Evolutionary conservation across 35 echinoderm and acorn worm genomes (phyloP).

Genomic region (Ophioderma brevispina): DNA sequence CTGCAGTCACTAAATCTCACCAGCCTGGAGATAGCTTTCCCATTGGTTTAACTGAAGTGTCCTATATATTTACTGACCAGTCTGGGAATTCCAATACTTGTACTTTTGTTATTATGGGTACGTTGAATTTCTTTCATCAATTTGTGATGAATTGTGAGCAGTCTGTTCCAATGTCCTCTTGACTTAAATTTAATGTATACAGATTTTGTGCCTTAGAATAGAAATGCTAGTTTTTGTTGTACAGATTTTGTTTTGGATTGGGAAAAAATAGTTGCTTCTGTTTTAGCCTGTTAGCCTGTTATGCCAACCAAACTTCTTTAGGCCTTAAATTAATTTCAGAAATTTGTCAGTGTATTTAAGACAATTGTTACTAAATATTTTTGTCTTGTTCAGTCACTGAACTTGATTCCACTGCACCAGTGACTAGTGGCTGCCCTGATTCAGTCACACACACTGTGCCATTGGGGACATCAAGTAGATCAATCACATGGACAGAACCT

Average conservation of each 20-base stretch:
- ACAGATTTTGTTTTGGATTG: too few species aligned
- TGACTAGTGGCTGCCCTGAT: neutral
- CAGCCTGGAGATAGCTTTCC: constrained; percentile 18
- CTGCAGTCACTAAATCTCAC: neutral
- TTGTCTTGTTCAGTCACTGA: neutral
- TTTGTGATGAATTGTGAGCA: too few species aligned
- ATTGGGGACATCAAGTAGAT: neutral
- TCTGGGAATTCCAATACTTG: constrained; percentile 11
- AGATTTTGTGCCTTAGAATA: too few species aligned
- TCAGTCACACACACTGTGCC: neutral
- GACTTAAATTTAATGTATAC: too few species aligned
- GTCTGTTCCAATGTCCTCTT: too few species aligned
- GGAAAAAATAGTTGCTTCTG: too few species aligned
- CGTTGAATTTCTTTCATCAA: too few species aligned
- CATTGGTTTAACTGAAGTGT: constrained; percentile 32
- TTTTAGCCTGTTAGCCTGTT: too few species aligned
- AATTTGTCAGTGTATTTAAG: too few species aligned
- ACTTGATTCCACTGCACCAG: neutral
- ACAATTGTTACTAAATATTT: neutral
- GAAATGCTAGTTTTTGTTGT: too few species aligned
- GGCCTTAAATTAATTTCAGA: too few species aligned
- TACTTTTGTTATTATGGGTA: constrained; percentile 24
- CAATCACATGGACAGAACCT: constrained; percentile 32
- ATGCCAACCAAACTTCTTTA: too few species aligned
- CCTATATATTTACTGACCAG: constrained; percentile 26